Evolutionary conservation across 1,140 invertebrate species (phyloP).

Genomic region (Eurosta solidaginis): DNA sequence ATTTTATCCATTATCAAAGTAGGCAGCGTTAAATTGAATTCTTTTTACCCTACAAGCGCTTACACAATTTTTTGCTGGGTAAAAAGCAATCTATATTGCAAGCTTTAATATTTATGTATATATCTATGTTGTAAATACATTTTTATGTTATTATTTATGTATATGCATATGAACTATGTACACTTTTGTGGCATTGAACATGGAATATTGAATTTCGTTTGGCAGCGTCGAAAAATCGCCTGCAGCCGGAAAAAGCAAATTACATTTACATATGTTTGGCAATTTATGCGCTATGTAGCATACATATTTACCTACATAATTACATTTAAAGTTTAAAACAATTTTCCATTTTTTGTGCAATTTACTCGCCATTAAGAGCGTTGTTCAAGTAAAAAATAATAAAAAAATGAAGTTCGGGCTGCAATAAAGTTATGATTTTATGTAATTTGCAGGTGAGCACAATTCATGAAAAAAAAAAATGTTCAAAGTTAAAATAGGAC

Average conservation of each 20-base stretch:
- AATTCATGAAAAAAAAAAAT: not conserved
- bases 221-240: slow-evolving; percentile 3
- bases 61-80: no score
- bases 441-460: not conserved
- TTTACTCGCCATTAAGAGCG: not conserved
- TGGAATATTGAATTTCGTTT: slow-evolving; percentile 19
- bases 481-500: no score
- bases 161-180: not conserved
- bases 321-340: slow-evolving; percentile 25
- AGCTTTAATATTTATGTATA: no score
- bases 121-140: no score
- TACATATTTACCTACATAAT: not conserved
- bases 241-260: slow-evolving; percentile 23
- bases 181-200: not conserved
- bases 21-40: no score
- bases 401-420: not conserved
- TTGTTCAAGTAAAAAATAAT: not conserved
- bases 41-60: no score
- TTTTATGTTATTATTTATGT: no score
- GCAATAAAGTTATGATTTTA: not conserved
- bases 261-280: not conserved
- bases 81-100: no score
- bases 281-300: not conserved
- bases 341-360: slow-evolving; percentile 15
- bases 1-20: no score